Base-by-base conservation (phyloP, 2,888 invertebrate genomes). In the Hymenopus coronatus region DNA sequence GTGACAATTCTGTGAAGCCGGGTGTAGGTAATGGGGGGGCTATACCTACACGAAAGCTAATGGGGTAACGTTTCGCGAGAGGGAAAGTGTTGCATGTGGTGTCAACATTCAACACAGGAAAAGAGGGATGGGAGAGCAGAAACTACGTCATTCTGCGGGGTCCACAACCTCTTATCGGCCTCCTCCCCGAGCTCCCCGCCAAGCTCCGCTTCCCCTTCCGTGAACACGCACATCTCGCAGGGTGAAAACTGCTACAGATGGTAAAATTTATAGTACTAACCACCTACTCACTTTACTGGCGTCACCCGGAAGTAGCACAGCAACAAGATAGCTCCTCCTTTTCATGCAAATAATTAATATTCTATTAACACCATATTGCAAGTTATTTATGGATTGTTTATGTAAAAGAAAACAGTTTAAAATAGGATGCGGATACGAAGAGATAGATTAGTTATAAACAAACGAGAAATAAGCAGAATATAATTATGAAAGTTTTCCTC, bases 91-190 rank as follows among this genome's bases (percentile, higher is more conserved):
- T 70, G 54, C 54, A 70, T 70, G 54, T 25, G 54, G 54, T 70
- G 54, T 70, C 54, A 70, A 70, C 54, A 70, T 70, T 70, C 54
- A 70, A 70, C 54, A 70, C 54, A 70, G 54, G 54, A 70, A 70
- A 70, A 25, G 54, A 25, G 54, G 54, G 54, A 70, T 15, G 54
- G 54, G 54, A 70, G 25, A 70, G 54, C 20, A 15, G 20, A 70
- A 70, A 54, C 85, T 28, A 85, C 27, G 54, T 40, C n/a, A 15
- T 84, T 30, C 40, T 33, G 25, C n/a, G 85, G 85, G 85, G 85
- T 85, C 85, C 54, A 85, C 54, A 85, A 85, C 85, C 85, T 85
- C 85, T 85, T 85, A 85, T 85, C 85, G 46, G 46, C 27, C 27
- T 14, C 40, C 85, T 15, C 54, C n/a, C 85, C 54, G 28, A 8